phyloP scores from a whole-genome alignment of 2,113 vertebrate genomes.

The Labrus mixtus region DNA sequence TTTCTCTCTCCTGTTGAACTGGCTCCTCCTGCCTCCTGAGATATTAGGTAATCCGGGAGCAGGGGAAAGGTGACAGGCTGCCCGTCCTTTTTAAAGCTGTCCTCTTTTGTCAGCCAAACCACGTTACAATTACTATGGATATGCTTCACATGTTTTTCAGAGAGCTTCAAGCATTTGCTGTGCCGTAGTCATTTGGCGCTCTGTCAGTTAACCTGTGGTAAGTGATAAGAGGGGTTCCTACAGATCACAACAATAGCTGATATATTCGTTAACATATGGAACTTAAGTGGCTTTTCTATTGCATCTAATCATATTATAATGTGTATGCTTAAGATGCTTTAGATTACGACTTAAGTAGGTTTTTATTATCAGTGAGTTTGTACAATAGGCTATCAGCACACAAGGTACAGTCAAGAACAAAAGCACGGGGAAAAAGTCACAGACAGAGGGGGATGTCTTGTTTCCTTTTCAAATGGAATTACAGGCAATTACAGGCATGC shows the following conservation, averaged over 20 bases:
- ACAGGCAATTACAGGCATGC: constrained; percentile 75
- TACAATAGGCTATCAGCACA: constrained; percentile 28
- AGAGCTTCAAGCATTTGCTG: constrained; percentile 46
- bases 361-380: constrained; percentile 38
- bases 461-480: constrained; percentile 71
- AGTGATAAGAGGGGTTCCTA: constrained; percentile 67
- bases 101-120: constrained; percentile 49
- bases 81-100: constrained; percentile 32
- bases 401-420: constrained; percentile 13
- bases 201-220: constrained; percentile 59
- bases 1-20: constrained; percentile 34
- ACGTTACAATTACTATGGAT: constrained; percentile 46
- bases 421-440: constrained; percentile 40
- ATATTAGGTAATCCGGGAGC: constrained; percentile 70
- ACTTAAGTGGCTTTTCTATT: constrained; percentile 31
- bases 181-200: constrained; percentile 52
- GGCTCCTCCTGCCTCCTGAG: constrained; percentile 64
- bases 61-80: constrained; percentile 57
- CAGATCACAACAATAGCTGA: constrained; percentile 38
- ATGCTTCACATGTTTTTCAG: constrained; percentile 66
- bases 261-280: constrained; percentile 35
- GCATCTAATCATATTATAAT: constrained; percentile 14
- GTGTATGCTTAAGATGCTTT: neutral
- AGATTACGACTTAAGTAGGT: neutral
- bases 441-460: constrained; percentile 37